Base-by-base conservation (phyloP, 1,140 invertebrate genomes). In the Idris sp. region DNA sequence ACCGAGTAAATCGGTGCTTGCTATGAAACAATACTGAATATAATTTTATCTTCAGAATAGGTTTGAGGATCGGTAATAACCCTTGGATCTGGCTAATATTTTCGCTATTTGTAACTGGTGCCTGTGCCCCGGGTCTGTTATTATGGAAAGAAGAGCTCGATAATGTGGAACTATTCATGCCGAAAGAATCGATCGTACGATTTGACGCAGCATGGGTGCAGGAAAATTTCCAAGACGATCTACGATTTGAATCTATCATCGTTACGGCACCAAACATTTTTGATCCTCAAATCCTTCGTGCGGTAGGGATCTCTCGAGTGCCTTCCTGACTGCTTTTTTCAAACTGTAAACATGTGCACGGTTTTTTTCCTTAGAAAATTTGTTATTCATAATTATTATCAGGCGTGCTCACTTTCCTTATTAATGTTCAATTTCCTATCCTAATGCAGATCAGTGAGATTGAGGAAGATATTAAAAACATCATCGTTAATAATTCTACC, bases 231-330 rank as follows among this genome's bases (percentile, higher is more conserved):
- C 79, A 73, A 10, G 82, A 88, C 54, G 84, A 87, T 61, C 76
- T 87, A 30, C 81, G 81, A 62, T 87, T 84, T 58, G 85, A 88
- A 53, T 86, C 80, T 69, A 83, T 88, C 43, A 84, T 89, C 48
- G 48, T 89, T n/a, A 84, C 79, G 6, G 87, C 87, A 0, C 83
- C 87, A 10, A 88, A 89, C 61, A 76, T 89, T 9, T 68, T 89
- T 28, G 78, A 84, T 7, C 84, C 84, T 3, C 74, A 85, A 72
- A 80, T 89, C 31, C 74, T 89, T 35, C 65, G 77, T 64, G 73
- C 80, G 80, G 88, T 89, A 83, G 79, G 46, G 4, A 54, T 41
- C 28, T 53, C 28, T 76, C 54, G 43, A 58, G 13, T 56, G 18
- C 44, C 44, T 54, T 68, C 35, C 18, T 49, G 35, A 67, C 36